Evolutionary conservation across 2,888 invertebrate genomes (phyloP), one percentile per base, ranked within the genome.

Genomic region (Therioaphis trifolii): DNA sequence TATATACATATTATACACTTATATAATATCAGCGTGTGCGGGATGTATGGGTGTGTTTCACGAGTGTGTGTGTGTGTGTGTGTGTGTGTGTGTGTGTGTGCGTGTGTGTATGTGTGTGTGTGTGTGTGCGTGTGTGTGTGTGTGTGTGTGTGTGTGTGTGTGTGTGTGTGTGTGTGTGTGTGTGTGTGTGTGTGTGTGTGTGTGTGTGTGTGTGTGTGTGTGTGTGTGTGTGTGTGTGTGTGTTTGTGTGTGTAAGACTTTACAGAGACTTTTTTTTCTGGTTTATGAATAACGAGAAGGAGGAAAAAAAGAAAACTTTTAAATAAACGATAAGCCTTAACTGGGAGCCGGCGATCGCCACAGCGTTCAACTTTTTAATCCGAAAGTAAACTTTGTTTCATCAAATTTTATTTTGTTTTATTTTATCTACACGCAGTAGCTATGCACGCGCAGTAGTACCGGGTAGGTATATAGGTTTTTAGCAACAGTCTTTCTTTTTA

Each of bases 361-460:
- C 46, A 11, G 12, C 27, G 55, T 69, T 58, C 68, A 71, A 80
- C 58, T 58, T 80, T 80, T 61, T 80, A 71, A 80, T 80, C 71
- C 46, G 18, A 69, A 24, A 43, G 11, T 29, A 35, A 80, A 80
- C 71, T 80, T 58, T 72, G 55, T 80, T 72, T 80, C 71, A 35
- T 80, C 46, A 49, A 80, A 80, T 80, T 72, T 43, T 61, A 80
- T 61, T 80, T 58, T 61, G 71, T 61, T 80, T 58, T 21, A 68
- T 69, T 69, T 24, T 11, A 52, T 21, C n/a, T 29, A 18, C 63
- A 63, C 63, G 21, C 29, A 35, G 11, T 66, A 14, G 35, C 35
- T 21, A 74, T 18, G 7, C 21, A 18, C 49, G 46, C 63, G 12
- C 18, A 27, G 2, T 66, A 24, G 27, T 27, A 63, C n/a, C 14